Evolutionary conservation across 35 echinoderm and acorn worm species (phyloP).

Genomic region (Heliocidaris erythrogramma): DNA sequence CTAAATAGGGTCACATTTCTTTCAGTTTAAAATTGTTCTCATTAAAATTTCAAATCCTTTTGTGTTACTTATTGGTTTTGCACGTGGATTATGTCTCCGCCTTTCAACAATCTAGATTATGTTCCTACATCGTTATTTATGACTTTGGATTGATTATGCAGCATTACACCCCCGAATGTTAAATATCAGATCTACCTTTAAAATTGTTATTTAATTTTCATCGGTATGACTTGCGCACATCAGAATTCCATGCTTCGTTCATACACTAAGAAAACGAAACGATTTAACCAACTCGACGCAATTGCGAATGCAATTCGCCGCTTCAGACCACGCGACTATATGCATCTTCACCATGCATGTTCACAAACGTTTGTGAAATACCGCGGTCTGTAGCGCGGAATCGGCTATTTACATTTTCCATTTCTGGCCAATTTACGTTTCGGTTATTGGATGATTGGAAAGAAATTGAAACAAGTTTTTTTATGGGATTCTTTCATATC

Average conservation of each 20-base stretch:
- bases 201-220: not conserved
- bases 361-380: not conserved
- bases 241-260: not conserved
- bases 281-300: not conserved
- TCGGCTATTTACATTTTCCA: slow-evolving; percentile 33
- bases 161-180: not conserved
- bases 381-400: not conserved
- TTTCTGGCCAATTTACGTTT: slow-evolving; percentile 17
- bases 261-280: too few species aligned
- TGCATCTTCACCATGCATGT: too few species aligned
- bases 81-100: too few species aligned
- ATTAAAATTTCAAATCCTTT: too few species aligned
- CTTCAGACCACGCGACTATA: not conserved
- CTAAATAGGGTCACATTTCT: too few species aligned
- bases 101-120: not conserved
- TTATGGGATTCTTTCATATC: slow-evolving; percentile 5
- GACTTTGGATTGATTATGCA: not conserved
- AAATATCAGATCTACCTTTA: not conserved
- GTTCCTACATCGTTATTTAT: not conserved
- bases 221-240: not conserved
- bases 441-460: slow-evolving; percentile 31
- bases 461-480: slow-evolving; percentile 12
- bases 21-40: too few species aligned
- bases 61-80: too few species aligned
- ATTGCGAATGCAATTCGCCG: not conserved